Evolutionary conservation across 1,140 invertebrate species (phyloP).

Genomic region (Neomicropteryx cornuta): DNA sequence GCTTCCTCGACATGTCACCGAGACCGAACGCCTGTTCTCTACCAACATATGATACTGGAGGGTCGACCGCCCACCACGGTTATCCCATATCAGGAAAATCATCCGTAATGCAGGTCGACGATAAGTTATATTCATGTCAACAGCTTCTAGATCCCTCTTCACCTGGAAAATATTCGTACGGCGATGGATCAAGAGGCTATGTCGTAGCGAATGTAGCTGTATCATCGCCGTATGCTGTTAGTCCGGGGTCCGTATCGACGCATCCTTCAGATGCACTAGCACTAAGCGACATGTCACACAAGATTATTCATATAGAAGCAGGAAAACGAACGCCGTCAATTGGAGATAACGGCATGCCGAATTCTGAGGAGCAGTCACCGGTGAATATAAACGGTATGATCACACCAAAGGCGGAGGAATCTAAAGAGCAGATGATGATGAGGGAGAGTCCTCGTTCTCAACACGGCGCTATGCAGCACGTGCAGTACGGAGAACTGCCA

Average conservation of each 20-base stretch:
- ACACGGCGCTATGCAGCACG: conserved; percentile 27
- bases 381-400: conserved; percentile 42
- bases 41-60: conserved; percentile 40
- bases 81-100: conserved; percentile 35
- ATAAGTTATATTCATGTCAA: conserved; percentile 53
- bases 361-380: conserved; percentile 44
- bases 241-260: conserved; percentile 36
- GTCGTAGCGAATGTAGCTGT: conserved; percentile 36
- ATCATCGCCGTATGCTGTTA: conserved; percentile 33
- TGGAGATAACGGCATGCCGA: conserved; percentile 38
- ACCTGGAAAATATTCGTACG: conserved; percentile 29
- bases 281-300: conserved; percentile 27
- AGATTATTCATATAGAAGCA: conserved; percentile 22
- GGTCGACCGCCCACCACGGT: conserved; percentile 40
- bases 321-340: conserved; percentile 41
- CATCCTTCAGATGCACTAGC: conserved; percentile 36
- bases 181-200: conserved; percentile 40
- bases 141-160: conserved; percentile 36
- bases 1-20: conserved; percentile 59
- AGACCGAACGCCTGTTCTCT: conserved; percentile 29
- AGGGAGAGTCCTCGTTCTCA: conserved; percentile 29
- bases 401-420: conserved; percentile 53
- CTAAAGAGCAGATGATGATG: conserved; percentile 38
- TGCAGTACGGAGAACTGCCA: conserved; percentile 47
- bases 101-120: conserved; percentile 37